phyloP scores from a whole-genome alignment of 2,888 invertebrate species.

The Stenchaetothrips biformis region DNA sequence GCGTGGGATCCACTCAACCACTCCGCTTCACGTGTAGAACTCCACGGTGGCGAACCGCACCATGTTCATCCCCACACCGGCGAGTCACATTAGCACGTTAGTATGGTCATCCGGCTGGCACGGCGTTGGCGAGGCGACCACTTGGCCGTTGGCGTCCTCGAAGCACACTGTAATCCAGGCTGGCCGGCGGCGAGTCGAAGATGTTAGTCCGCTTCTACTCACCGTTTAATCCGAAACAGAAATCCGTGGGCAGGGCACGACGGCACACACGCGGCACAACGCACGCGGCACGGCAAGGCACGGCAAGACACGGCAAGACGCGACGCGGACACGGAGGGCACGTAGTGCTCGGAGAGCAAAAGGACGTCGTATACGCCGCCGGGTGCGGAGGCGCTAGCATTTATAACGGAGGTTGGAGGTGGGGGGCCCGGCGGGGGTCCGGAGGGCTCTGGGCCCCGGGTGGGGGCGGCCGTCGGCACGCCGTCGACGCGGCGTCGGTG shows the following conservation, averaged over 20 bases:
- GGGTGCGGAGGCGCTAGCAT: background rate
- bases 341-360: background rate
- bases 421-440: background rate
- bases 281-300: background rate
- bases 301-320: background rate
- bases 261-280: background rate
- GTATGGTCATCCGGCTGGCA: no score
- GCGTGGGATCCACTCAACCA: no score
- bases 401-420: conserved; percentile 14
- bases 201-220: background rate
- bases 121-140: background rate
- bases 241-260: background rate
- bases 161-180: background rate
- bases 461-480: background rate
- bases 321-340: background rate
- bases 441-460: background rate
- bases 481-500: background rate
- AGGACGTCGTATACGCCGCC: conserved; percentile 1
- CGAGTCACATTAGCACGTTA: no score
- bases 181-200: background rate
- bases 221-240: background rate
- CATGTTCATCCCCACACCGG: no score
- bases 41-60: no score
- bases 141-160: background rate
- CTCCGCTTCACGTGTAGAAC: no score